These are phyloP conservation scores for Parazoanthus atlanticus DNA, from an alignment of 92 coral and sea anemone genomes.

Conservation along the genomic window DNA sequence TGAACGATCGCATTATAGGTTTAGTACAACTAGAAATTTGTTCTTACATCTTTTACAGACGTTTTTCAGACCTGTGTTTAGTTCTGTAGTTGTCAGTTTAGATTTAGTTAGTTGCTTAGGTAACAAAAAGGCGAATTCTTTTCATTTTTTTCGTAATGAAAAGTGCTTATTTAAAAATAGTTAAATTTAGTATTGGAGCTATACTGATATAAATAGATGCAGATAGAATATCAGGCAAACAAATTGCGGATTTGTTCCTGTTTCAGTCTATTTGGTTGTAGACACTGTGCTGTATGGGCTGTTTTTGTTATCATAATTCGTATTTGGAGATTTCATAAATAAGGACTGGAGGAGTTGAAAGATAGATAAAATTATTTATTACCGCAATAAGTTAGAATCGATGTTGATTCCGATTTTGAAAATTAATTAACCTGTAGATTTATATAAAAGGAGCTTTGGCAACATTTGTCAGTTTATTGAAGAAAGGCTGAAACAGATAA, in stretches of 20 bases:
- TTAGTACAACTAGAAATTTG: no score
- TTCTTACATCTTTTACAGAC: neutral
- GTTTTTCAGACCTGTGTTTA: no score
- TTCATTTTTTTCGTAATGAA: no score
- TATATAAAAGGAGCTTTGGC: neutral
- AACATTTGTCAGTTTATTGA: neutral
- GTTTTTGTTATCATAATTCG: no score
- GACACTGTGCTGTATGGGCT: neutral
- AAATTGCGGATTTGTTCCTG: neutral
- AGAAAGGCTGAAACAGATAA: neutral
- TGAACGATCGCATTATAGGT: no score
- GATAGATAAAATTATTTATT: constrained; percentile 7
- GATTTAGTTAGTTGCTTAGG: neutral
- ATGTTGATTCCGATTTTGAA: neutral
- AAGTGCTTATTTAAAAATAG: no score
- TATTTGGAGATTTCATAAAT: neutral
- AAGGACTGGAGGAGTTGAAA: neutral
- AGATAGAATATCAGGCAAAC: neutral
- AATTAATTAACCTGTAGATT: neutral
- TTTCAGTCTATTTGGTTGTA: neutral
- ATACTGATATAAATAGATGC: neutral
- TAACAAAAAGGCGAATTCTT: neutral
- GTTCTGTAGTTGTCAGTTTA: neutral
- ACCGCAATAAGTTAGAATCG: neutral
- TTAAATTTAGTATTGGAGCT: neutral